These are phyloP conservation scores for Trichomalopsis sarcophagae DNA, from an alignment of 1,140 invertebrate species.

Conservation along the genomic window DNA sequence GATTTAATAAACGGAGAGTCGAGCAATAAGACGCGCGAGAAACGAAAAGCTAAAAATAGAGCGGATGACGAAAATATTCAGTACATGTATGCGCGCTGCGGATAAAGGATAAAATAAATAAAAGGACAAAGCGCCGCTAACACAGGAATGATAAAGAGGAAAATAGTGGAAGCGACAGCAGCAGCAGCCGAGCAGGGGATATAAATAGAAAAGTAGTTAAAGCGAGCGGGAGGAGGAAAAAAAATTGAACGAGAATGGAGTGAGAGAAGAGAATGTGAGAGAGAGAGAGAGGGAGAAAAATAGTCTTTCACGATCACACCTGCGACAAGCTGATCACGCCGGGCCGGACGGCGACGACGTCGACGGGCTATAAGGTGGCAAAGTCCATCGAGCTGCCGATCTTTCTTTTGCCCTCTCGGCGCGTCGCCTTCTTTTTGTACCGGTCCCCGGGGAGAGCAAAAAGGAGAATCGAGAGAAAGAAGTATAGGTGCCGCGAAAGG, in stretches of 20 bases:
- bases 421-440: not conserved
- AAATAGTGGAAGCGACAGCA: not conserved
- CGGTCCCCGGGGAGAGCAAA: not conserved
- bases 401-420: not conserved
- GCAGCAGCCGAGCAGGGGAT: not conserved
- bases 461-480: not conserved
- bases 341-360: not conserved
- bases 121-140: not conserved
- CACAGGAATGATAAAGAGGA: not conserved
- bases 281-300: not conserved
- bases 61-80: not conserved
- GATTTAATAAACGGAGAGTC: too few species aligned
- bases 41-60: not conserved
- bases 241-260: not conserved
- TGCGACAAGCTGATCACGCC: constrained; percentile 20
- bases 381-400: constrained; percentile 8
- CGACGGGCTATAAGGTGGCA: not conserved
- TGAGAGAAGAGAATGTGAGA: not conserved
- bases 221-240: not conserved
- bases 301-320: constrained; percentile 35
- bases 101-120: not conserved
- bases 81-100: not conserved
- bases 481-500: not conserved
- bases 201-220: constrained; percentile 21
- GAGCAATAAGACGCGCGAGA: not conserved